Evolutionary conservation across 2,113 vertebrate species (phyloP).

Genomic region (Barbus barbus): DNA sequence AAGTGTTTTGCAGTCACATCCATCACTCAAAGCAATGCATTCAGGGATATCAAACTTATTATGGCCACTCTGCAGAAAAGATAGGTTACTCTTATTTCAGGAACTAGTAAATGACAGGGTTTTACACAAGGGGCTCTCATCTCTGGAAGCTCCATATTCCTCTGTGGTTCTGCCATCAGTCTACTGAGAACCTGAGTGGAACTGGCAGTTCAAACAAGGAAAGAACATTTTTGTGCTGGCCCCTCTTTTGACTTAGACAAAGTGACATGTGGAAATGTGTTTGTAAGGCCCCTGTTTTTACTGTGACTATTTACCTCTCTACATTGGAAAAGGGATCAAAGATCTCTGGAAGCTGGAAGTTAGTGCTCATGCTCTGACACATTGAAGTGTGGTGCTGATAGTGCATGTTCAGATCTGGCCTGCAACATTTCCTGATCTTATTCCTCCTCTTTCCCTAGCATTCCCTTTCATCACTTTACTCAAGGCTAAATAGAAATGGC

Average conservation of each 20-base stretch:
- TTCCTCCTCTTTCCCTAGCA: not conserved
- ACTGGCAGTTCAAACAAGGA: constrained; percentile 51
- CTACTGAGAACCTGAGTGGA: constrained; percentile 35
- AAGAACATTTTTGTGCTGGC: constrained; percentile 40
- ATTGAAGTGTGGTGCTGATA: not conserved
- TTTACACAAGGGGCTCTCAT: constrained; percentile 21
- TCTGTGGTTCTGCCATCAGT: constrained; percentile 38
- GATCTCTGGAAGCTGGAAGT: not conserved
- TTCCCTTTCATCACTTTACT: constrained; percentile 8
- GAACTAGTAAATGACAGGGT: constrained; percentile 47
- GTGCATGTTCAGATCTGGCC: not conserved
- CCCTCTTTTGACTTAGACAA: constrained; percentile 40
- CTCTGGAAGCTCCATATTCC: constrained; percentile 32
- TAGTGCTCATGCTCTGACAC: not conserved
- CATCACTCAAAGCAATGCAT: constrained; percentile 23
- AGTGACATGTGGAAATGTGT: constrained; percentile 48
- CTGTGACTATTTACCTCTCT: constrained; percentile 14
- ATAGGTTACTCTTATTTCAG: constrained; percentile 39
- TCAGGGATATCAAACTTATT: constrained; percentile 35
- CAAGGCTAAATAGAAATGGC: not conserved
- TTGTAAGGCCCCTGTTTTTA: constrained; percentile 40
- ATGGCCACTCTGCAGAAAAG: constrained; percentile 20
- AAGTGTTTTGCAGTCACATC: constrained; percentile 32
- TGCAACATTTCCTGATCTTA: constrained; percentile 8
- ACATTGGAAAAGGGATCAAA: constrained; percentile 29